These are phyloP conservation scores for Aplochiton taeniatus DNA, from an alignment of 2,797 vertebrate genomes.

Conservation along the genomic window DNA sequence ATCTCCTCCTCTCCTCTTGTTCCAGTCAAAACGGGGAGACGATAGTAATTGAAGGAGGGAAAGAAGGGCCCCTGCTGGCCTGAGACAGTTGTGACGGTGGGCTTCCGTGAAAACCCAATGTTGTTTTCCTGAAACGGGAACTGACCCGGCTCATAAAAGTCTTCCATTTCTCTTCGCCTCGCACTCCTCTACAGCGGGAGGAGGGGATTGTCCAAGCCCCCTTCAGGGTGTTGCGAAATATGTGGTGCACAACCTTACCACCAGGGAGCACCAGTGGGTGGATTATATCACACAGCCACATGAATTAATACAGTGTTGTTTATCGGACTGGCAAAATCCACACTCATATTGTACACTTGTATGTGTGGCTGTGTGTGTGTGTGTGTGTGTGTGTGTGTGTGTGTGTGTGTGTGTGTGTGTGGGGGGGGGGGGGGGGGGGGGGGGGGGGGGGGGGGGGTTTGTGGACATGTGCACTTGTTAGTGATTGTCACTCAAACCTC, in stretches of 20 bases:
- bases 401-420: background rate
- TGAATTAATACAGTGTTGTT: background rate
- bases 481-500: constrained; percentile 26
- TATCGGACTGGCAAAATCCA: background rate
- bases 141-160: background rate
- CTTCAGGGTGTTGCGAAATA: background rate
- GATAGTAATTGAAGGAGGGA: background rate
- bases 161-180: background rate
- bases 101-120: background rate
- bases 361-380: background rate
- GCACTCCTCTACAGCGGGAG: background rate
- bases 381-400: background rate
- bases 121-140: too few relatives aligned
- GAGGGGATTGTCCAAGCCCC: too few relatives aligned
- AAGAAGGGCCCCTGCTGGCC: background rate
- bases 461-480: background rate
- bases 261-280: constrained; percentile 60
- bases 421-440: background rate
- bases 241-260: constrained; percentile 45
- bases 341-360: background rate
- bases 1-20: too few relatives aligned
- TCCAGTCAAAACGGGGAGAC: too few relatives aligned
- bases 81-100: background rate
- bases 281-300: constrained; percentile 17
- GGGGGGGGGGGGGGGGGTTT: background rate